A percentile compares a stretch with the other conserved stretches of the same genome.
phyloP scores from a whole-genome alignment of 2,888 invertebrate species.

The Lepidocyrtinus sp. region DNA sequence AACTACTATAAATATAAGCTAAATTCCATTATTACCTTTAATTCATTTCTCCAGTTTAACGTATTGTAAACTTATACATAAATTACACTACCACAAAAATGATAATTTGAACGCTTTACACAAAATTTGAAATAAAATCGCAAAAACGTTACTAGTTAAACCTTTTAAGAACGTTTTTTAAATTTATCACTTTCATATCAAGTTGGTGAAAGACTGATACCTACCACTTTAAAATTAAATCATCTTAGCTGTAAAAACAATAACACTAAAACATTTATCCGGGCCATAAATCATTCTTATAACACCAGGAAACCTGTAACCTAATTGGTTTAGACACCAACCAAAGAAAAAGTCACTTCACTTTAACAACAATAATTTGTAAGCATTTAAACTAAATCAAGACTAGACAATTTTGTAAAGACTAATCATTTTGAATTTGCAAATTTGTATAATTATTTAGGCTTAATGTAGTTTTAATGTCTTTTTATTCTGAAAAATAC shows the following conservation, averaged over 20 bases:
- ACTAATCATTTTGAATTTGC: conserved; percentile 36
- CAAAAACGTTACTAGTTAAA: not conserved
- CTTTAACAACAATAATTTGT: no score
- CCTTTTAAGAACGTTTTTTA: no score
- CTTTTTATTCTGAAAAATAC: conserved; percentile 40
- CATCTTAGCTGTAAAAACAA: no score
- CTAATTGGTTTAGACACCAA: not conserved
- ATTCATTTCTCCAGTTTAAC: conserved; percentile 15
- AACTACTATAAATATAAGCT: not conserved
- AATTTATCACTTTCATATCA: no score
- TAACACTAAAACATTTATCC: no score
- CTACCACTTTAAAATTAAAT: not conserved
- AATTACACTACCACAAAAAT: not conserved
- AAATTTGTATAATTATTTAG: conserved; percentile 52
- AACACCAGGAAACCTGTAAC: not conserved
- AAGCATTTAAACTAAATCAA: not conserved
- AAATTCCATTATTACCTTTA: not conserved
- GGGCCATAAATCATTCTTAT: no score
- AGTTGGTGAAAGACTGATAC: not conserved
- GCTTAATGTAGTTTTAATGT: conserved; percentile 62
- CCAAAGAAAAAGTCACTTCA: not conserved
- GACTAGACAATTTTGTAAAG: not conserved
- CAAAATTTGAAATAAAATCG: not conserved
- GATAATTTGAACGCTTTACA: not conserved
- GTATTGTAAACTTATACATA: not conserved